phyloP scores from a whole-genome alignment of 2,113 vertebrate genomes.

The Zapornia atra region DNA sequence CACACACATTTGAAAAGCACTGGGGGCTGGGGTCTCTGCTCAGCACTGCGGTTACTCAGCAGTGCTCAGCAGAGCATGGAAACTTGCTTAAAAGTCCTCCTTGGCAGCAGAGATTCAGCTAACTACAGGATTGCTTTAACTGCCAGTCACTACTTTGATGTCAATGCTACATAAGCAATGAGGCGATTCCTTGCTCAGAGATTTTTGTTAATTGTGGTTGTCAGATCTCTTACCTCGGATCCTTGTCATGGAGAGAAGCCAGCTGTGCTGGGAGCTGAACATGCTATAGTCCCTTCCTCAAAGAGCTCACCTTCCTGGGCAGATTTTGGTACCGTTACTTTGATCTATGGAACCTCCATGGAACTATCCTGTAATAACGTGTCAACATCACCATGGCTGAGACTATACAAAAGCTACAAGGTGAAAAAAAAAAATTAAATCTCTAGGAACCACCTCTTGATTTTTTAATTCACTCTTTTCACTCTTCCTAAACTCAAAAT shows the following conservation, averaged over 20 bases:
- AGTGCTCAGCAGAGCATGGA: not conserved
- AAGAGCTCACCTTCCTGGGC: not conserved
- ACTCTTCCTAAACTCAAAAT: not conserved
- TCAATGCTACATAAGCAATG: not conserved
- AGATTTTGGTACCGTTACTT: not conserved
- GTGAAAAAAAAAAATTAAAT: not conserved
- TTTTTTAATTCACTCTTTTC: not conserved
- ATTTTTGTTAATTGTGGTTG: not conserved
- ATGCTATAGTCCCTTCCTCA: not conserved
- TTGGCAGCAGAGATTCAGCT: not conserved
- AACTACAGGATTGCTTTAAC: not conserved
- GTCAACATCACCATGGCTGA: not conserved
- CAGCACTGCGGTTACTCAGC: fast-evolving
- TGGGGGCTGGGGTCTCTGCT: not conserved
- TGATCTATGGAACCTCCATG: not conserved
- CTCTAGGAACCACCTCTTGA: not conserved
- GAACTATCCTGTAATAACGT: not conserved
- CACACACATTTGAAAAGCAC: not conserved
- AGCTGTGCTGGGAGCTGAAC: not conserved
- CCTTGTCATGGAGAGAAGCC: not conserved
- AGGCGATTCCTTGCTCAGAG: not conserved
- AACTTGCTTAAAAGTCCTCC: not conserved
- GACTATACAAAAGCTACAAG: not conserved
- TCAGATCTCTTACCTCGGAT: not conserved
- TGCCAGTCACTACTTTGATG: not conserved